phyloP scores from a whole-genome alignment of 2,113 vertebrate species.

The Nothocercus julius region DNA sequence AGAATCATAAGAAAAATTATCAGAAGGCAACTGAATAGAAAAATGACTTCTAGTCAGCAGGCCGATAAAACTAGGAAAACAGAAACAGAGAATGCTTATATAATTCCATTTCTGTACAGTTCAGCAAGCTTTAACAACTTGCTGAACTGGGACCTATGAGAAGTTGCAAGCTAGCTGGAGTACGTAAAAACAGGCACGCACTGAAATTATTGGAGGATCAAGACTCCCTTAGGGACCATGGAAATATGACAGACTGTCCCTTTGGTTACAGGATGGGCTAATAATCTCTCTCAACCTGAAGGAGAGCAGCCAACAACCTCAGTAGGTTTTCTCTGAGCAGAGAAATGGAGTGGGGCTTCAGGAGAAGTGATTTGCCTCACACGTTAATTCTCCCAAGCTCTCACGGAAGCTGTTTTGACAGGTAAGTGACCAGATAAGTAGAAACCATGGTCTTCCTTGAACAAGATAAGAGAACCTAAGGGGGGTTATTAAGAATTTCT shows the following conservation, averaged over 20 bases:
- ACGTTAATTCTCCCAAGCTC: neutral
- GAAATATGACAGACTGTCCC: neutral
- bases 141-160: neutral
- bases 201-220: neutral
- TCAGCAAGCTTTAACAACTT: neutral
- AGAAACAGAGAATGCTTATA: neutral
- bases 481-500: slow-evolving; percentile 11
- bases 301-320: neutral
- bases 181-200: neutral
- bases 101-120: neutral
- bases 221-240: neutral
- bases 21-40: neutral
- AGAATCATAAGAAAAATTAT: neutral
- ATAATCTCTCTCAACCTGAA: neutral
- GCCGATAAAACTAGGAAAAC: neutral
- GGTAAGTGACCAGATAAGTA: slow-evolving; percentile 17
- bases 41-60: neutral
- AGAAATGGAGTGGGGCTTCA: neutral
- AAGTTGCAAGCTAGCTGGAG: neutral
- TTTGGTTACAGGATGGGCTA: fast-evolving
- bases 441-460: neutral
- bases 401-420: neutral
- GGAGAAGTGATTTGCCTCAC: neutral
- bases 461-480: slow-evolving; percentile 27
- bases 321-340: neutral